A percentile compares a stretch with the other conserved stretches of the same genome.
phyloP scores from a whole-genome alignment of 2,113 vertebrate species.

The Channa maculata region DNA sequence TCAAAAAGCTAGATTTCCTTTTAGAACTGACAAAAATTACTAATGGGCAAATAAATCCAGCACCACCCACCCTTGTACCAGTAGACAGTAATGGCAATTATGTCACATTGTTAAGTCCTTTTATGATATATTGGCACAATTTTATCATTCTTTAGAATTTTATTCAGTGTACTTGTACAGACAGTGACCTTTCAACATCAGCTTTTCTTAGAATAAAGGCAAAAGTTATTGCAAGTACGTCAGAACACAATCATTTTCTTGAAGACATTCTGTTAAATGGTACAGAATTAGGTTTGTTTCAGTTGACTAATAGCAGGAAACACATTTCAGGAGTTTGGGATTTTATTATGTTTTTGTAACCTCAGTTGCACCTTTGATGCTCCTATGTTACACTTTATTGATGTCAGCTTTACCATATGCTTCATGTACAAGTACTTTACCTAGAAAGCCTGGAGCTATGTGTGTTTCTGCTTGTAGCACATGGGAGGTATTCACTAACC shows the following conservation, averaged over 20 bases:
- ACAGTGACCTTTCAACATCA: neutral
- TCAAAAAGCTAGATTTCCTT: constrained; percentile 10
- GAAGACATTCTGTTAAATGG: neutral
- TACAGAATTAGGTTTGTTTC: constrained; percentile 5
- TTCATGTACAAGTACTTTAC: neutral
- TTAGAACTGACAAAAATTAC: constrained; percentile 7
- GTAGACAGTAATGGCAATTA: neutral
- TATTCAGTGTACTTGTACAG: too few species aligned
- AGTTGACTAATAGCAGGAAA: constrained; percentile 3
- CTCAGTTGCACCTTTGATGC: neutral
- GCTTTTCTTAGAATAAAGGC: neutral
- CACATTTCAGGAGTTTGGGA: constrained; percentile 17
- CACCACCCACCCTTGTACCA: neutral
- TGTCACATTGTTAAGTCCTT: neutral
- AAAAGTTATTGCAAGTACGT: neutral
- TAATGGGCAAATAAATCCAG: constrained; percentile 20
- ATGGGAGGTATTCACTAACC: constrained; percentile 26
- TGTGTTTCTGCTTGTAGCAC: constrained; percentile 16
- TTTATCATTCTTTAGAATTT: neutral
- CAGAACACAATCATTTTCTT: neutral
- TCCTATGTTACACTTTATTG: neutral
- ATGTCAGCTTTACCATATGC: constrained; percentile 31
- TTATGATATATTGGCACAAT: constrained; percentile 8
- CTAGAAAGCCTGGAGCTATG: constrained; percentile 21
- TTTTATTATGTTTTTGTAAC: neutral